Conservation (phyloP, 1,140 invertebrate genomes). For the Lordiphosa stackelbergi region DNA sequence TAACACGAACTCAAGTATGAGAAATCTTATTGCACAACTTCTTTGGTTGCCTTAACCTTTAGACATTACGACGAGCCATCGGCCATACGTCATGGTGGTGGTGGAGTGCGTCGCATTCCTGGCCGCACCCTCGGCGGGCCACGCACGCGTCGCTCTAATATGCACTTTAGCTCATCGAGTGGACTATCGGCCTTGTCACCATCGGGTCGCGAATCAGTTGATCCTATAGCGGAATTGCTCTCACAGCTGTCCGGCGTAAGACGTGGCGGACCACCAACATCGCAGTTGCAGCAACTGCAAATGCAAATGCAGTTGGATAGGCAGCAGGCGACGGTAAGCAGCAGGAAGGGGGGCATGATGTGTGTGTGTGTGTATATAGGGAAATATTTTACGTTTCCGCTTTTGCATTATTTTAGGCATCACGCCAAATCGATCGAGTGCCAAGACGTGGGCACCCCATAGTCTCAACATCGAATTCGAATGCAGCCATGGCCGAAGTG, state of each 20-base stretch:
- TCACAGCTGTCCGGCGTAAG: constrained; percentile 94
- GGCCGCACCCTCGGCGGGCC: constrained; percentile 86
- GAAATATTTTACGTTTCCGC: constrained; percentile 31
- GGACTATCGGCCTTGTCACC: constrained; percentile 88
- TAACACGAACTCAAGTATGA: not conserved
- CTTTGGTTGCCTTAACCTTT: constrained; percentile 80
- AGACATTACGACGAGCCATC: constrained; percentile 88
- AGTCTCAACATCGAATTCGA: constrained; percentile 77
- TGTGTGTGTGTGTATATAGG: constrained; percentile 35
- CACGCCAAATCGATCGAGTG: constrained; percentile 89
- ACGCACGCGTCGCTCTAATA: constrained; percentile 89
- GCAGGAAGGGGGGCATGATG: not conserved
- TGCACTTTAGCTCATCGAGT: constrained; percentile 92
- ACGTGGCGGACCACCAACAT: constrained; percentile 84
- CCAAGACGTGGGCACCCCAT: constrained; percentile 83
- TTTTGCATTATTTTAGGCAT: constrained; percentile 80
- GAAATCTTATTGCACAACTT: not conserved
- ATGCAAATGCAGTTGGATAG: constrained; percentile 93
- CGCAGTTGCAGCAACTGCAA: constrained; percentile 91
- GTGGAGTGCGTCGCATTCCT: constrained; percentile 90
- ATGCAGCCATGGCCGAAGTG: constrained; percentile 76
- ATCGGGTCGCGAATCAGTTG: constrained; percentile 90
- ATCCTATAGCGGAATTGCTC: constrained; percentile 95
- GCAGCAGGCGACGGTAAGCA: constrained; percentile 86
- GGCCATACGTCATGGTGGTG: constrained; percentile 86